Evolutionary conservation across 2,797 vertebrate species (phyloP).

Genomic region (Diceros bicornis): DNA sequence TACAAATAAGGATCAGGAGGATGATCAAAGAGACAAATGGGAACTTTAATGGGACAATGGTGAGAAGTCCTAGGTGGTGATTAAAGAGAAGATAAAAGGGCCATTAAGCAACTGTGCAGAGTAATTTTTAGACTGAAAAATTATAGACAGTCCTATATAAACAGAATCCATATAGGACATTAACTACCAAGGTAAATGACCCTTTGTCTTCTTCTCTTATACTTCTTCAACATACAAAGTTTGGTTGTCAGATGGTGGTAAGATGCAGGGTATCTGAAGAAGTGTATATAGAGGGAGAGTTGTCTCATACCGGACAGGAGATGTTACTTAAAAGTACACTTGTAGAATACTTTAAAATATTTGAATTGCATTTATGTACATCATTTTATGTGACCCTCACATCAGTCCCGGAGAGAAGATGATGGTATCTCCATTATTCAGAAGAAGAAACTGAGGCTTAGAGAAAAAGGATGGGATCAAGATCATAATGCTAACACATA

Average conservation of each 20-base stretch:
- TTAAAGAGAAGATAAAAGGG: constrained; percentile 88
- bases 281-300: neutral
- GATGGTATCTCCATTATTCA: neutral
- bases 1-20: constrained; percentile 69
- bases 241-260: constrained; percentile 12
- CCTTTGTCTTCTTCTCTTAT: constrained; percentile 74
- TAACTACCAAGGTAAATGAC: constrained; percentile 79
- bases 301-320: neutral
- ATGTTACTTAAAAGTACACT: neutral
- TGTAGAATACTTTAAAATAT: neutral
- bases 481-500: neutral
- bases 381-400: neutral
- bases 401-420: neutral
- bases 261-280: neutral
- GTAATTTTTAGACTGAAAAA: constrained; percentile 88
- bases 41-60: constrained; percentile 85
- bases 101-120: constrained; percentile 89
- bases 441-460: neutral
- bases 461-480: neutral
- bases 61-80: constrained; percentile 88
- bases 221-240: constrained; percentile 48
- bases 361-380: neutral
- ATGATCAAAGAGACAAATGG: constrained; percentile 84
- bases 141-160: constrained; percentile 85
- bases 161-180: constrained; percentile 83